Evolutionary conservation across 2,888 invertebrate species (phyloP).

Genomic region (Melolontha melolontha): DNA sequence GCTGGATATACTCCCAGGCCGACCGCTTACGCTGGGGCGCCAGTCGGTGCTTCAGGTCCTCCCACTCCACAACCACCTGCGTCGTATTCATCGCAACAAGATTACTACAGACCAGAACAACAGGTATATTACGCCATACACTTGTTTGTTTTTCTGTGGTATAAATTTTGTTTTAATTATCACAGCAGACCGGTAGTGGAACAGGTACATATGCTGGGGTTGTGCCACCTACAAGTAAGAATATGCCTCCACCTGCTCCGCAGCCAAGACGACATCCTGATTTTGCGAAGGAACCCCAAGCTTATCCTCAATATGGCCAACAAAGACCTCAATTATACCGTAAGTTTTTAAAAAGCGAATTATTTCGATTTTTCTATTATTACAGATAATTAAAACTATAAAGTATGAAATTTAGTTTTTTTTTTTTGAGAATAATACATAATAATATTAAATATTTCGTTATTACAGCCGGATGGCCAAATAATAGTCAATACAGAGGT

Average conservation of each 20-base stretch:
- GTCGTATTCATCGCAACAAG: constrained; percentile 68
- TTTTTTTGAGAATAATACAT: not conserved
- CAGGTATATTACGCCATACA: constrained; percentile 51
- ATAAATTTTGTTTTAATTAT: constrained; percentile 12
- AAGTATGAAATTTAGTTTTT: no score
- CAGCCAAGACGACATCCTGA: constrained; percentile 85
- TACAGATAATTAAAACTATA: no score
- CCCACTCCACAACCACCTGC: constrained; percentile 67
- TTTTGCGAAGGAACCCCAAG: constrained; percentile 81
- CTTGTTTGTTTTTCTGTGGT: not conserved
- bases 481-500: constrained; percentile 69
- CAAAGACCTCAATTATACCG: constrained; percentile 76
- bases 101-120: constrained; percentile 69
- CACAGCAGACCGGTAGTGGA: constrained; percentile 61
- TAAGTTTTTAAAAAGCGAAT: constrained; percentile 58
- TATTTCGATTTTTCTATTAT: no score
- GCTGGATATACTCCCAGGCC: constrained; percentile 61
- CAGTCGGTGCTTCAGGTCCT: constrained; percentile 55
- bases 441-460: constrained; percentile 11
- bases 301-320: constrained; percentile 75
- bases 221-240: constrained; percentile 67
- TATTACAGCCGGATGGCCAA: constrained; percentile 72
- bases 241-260: constrained; percentile 74
- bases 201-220: constrained; percentile 61
- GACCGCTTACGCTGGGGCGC: constrained; percentile 59